Base-by-base conservation (phyloP, 2,888 invertebrate genomes). In the Thymelicus lineola region DNA sequence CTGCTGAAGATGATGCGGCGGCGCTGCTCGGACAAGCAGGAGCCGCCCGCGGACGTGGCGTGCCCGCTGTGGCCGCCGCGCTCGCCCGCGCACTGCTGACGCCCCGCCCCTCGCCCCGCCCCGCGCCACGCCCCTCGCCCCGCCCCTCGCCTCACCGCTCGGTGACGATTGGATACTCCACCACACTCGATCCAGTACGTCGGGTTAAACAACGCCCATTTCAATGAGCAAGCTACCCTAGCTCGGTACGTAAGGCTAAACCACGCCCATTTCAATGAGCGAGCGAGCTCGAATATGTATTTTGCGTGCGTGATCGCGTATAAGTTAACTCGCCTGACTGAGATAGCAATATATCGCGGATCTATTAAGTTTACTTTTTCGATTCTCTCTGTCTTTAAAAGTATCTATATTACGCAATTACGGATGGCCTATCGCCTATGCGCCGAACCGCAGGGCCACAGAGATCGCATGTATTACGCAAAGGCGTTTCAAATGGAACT, bases 61-160 rank as follows among this genome's bases (percentile, higher is more conserved):
- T 74, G 84, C 12, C 84, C 87, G 73, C 81, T 88, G 75, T 88
- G 88, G 86, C 77, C 77, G 58, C 80, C 81, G 7, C 82, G 74
- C 57, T 76, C 83, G 38, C 80, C 79, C 66, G 72, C 75, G 6
- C 81, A 80, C 72, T 84, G 83, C 82, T 82, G 83, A 84, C 81
- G 72, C 61, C 59, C 36, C 66, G n/a, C 60, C 9, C 9, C 14
- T 9, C 48, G 48, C 28, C 36, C 15, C 17, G 48, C 15, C 15
- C 53, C 35, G 6, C 50, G 38, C 14, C 14, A 12, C 62, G 57
- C 7, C 57, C 10, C 36, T 46, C 10, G 42, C 7, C 36, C 6
- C 57, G 57, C 6, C 57, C 12, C 20, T 36, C 12, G 42, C 7
- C 14, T 64, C 36, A 2, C 58, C 12, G n/a, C 6, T 6, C 46